Percentiles rank a stretch among this genome's conserved stretches.
Evolutionary conservation across 2,888 invertebrate genomes (phyloP).

Genomic region (Stictocephala bisonia): DNA sequence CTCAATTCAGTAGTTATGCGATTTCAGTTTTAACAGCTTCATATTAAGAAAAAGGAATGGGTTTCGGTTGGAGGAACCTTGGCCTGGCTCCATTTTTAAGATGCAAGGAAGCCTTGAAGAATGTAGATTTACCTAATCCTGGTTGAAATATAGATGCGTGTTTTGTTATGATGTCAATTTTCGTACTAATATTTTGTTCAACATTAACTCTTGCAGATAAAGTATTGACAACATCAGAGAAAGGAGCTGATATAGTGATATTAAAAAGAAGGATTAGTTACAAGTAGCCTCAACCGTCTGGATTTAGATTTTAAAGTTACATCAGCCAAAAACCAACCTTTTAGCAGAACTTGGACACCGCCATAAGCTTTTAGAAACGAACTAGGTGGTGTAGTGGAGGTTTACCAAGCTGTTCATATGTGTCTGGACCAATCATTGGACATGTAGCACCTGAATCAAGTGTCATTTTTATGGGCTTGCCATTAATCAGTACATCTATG

Average conservation of each 20-base stretch:
- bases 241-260: slow-evolving; percentile 8
- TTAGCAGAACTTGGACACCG: neutral
- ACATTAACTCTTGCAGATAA: neutral
- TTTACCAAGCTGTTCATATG: neutral
- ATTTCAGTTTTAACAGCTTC: neutral
- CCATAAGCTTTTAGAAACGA: neutral
- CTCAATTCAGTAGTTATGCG: neutral
- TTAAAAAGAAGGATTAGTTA: slow-evolving; percentile 8
- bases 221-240: neutral
- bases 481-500: neutral
- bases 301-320: neutral
- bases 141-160: neutral
- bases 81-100: slow-evolving; percentile 7
- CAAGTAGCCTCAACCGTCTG: slow-evolving; percentile 5
- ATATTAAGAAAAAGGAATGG: too few species aligned
- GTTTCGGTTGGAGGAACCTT: neutral
- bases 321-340: neutral
- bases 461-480: too few species aligned
- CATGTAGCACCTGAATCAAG: slow-evolving; percentile 14
- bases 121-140: neutral
- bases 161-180: neutral
- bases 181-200: neutral
- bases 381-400: neutral
- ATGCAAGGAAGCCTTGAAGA: neutral
- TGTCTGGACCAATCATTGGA: slow-evolving; percentile 3